phyloP scores from a whole-genome alignment of 2,888 invertebrate species.

The Zaprionus bogoriensis region DNA sequence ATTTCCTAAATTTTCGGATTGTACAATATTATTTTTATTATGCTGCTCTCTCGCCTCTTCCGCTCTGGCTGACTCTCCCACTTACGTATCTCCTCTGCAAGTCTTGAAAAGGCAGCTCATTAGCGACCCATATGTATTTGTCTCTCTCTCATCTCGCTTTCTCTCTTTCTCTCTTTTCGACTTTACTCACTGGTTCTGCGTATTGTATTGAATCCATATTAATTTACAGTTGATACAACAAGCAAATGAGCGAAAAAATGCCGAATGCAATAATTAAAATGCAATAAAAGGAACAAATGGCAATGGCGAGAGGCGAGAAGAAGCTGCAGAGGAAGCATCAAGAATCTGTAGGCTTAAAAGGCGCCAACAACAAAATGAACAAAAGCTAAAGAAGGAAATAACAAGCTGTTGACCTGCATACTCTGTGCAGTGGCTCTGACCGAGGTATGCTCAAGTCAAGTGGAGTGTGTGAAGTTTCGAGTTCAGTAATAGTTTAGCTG shows the following conservation, averaged over 20 bases:
- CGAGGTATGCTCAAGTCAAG: too few relatives aligned
- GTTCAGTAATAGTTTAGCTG: too few relatives aligned
- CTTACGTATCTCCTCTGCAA: constrained; percentile 4
- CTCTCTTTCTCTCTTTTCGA: not conserved
- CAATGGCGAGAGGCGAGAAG: too few relatives aligned
- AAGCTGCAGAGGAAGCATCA: too few relatives aligned
- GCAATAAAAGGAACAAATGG: constrained; percentile 25
- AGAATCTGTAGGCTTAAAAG: not conserved
- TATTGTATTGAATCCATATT: constrained; percentile 30
- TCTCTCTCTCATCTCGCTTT: not conserved
- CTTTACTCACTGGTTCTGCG: not conserved
- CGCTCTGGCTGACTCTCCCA: constrained; percentile 6
- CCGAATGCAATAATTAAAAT: constrained; percentile 57
- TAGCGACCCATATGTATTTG: constrained; percentile 34
- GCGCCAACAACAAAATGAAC: not conserved
- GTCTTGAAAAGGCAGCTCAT: constrained; percentile 47
- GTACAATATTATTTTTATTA: constrained; percentile 12
- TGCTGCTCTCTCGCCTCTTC: not conserved
- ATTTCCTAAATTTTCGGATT: constrained; percentile 50
- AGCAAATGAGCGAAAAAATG: too few relatives aligned
- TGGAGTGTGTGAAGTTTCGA: too few relatives aligned
- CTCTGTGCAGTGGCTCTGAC: not conserved
- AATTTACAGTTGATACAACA: constrained; percentile 37
- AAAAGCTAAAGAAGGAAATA: not conserved
- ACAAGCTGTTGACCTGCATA: not conserved